phyloP scores from a whole-genome alignment of 2,888 invertebrate species.

The Drosophila setosimentum region DNA sequence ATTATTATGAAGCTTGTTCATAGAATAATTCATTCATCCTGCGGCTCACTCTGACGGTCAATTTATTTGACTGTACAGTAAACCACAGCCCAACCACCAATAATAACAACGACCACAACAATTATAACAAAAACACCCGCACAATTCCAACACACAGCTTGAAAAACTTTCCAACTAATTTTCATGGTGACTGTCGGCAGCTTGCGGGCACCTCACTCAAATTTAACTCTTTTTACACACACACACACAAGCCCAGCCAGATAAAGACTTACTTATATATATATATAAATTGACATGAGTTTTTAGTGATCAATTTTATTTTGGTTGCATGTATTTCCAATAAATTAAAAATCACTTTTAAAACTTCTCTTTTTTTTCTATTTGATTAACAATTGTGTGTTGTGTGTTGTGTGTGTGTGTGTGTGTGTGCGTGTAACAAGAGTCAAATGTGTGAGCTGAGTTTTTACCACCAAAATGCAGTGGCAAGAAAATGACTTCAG shows the following conservation, averaged over 20 bases:
- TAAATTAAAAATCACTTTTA: not conserved
- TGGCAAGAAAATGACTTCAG: not conserved
- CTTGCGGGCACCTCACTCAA: constrained; percentile 72
- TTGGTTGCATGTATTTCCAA: constrained; percentile 14
- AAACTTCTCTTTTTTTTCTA: not conserved
- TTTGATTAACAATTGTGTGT: constrained; percentile 35
- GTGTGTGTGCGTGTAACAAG: not conserved
- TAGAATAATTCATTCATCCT: not conserved
- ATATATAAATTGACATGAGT: constrained; percentile 14
- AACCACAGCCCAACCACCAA: constrained; percentile 17
- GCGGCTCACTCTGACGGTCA: constrained; percentile 43
- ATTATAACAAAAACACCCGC: constrained; percentile 1
- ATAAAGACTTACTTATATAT: not conserved
- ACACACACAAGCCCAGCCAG: not conserved
- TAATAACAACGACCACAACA: constrained; percentile 1
- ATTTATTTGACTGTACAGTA: constrained; percentile 48
- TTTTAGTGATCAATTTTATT: constrained; percentile 33
- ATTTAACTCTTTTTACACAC: constrained; percentile 56
- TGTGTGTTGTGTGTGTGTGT: constrained; percentile 8
- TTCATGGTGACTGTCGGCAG: constrained; percentile 66
- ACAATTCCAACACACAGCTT: constrained; percentile 4
- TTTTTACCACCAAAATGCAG: not conserved
- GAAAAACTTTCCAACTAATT: constrained; percentile 62
- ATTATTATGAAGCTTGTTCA: not conserved
- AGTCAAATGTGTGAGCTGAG: not conserved